Percentiles rank a stretch among this genome's conserved stretches.
These are phyloP conservation scores for Caloenas nicobarica DNA, from an alignment of 2,113 vertebrate genomes.

Conservation along the genomic window DNA sequence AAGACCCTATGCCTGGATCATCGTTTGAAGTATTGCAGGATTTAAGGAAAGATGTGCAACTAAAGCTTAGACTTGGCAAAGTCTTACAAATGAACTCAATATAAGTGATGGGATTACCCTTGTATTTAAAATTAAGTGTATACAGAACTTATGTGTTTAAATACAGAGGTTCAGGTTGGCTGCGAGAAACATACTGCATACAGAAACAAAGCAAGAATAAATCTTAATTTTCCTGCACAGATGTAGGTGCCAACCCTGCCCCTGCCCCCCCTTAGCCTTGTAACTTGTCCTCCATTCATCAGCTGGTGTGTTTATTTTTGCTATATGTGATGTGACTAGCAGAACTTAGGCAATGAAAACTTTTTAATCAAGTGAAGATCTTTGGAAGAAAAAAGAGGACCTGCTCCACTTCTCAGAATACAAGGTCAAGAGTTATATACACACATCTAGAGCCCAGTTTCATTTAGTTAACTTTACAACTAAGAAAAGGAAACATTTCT, in stretches of 20 bases:
- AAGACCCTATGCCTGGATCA: not conserved
- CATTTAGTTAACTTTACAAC: constrained; percentile 19
- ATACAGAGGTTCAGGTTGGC: not conserved
- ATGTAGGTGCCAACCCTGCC: not conserved
- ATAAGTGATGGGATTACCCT: not conserved
- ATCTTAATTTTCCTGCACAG: not conserved
- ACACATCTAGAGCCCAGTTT: constrained; percentile 4
- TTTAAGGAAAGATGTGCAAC: fast-evolving
- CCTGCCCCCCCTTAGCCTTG: not conserved
- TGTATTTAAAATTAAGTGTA: not conserved
- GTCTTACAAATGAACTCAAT: not conserved
- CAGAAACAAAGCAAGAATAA: constrained; percentile 4
- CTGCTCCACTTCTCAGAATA: constrained; percentile 14
- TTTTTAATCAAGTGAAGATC: constrained; percentile 48
- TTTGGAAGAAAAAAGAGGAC: not conserved
- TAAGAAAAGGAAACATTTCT: constrained; percentile 39
- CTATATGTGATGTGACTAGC: constrained; percentile 6
- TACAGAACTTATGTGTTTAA: not conserved
- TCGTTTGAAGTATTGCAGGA: not conserved
- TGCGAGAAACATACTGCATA: not conserved
- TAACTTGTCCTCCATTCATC: constrained; percentile 32
- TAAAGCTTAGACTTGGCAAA: not conserved
- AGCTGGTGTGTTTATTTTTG: constrained; percentile 51
- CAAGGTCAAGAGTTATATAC: constrained; percentile 52
- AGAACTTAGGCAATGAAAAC: constrained; percentile 48